Evolutionary conservation across 2,113 vertebrate species (phyloP).

Genomic region (Petromus typicus): DNA sequence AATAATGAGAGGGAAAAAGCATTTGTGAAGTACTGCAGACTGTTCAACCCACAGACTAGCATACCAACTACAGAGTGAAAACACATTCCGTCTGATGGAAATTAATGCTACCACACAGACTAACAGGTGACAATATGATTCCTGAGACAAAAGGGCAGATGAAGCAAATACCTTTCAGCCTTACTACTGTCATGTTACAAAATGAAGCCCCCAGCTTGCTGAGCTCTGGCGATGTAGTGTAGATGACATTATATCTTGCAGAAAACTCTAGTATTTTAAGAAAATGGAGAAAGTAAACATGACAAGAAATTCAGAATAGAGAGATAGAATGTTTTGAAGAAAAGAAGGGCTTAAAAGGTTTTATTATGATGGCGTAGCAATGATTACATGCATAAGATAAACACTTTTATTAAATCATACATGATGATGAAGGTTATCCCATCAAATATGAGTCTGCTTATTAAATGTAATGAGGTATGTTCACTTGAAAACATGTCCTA

Average conservation of each 20-base stretch:
- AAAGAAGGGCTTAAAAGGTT: slow-evolving; percentile 37
- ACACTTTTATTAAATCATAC: slow-evolving; percentile 7
- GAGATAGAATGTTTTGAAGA: slow-evolving; percentile 26
- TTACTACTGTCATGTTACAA: neutral
- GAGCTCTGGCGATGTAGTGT: neutral
- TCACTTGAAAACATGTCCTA: slow-evolving; percentile 67
- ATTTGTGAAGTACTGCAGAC: neutral
- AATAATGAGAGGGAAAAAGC: neutral
- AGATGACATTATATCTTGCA: neutral
- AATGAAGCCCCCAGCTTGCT: neutral
- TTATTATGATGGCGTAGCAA: slow-evolving; percentile 20
- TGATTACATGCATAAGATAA: slow-evolving; percentile 46
- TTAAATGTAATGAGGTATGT: slow-evolving; percentile 69
- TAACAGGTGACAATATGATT: neutral
- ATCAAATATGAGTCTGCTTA: neutral
- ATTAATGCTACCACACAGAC: neutral
- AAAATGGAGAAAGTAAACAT: slow-evolving; percentile 20
- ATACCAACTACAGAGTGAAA: neutral
- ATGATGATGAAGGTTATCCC: neutral
- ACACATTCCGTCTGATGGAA: neutral
- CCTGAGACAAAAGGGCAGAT: neutral
- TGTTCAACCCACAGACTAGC: neutral
- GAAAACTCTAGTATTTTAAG: neutral
- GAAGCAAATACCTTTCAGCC: neutral
- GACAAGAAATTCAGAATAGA: slow-evolving; percentile 2